Conservation (phyloP, 92 coral and sea anemone genomes). For the Porites cylindrica region DNA sequence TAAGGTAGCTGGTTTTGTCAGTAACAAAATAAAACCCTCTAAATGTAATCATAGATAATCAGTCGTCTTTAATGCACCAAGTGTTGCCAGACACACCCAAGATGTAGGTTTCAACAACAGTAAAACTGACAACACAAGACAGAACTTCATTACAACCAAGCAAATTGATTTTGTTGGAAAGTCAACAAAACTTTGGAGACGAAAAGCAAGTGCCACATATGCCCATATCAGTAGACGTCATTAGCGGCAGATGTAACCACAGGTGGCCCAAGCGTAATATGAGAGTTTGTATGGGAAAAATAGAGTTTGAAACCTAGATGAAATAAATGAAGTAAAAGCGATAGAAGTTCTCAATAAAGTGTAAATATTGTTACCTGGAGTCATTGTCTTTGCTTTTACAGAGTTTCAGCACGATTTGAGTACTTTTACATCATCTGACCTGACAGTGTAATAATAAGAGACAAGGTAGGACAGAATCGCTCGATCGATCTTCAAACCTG, state of each 20-base stretch:
- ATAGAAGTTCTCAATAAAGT: no score
- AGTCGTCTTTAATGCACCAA: constrained; percentile 49
- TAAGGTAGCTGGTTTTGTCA: constrained; percentile 39
- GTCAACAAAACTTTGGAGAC: constrained; percentile 34
- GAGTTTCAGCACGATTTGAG: no score
- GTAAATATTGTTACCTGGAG: no score
- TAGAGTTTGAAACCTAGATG: no score
- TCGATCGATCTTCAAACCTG: no score
- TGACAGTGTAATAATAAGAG: no score
- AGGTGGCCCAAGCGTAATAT: no score
- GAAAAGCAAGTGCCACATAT: constrained; percentile 23
- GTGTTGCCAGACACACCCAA: constrained; percentile 6
- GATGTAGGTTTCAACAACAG: neutral
- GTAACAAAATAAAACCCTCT: constrained; percentile 23
- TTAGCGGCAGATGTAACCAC: constrained; percentile 7
- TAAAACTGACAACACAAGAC: constrained; percentile 18
- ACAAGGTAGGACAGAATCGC: no score
- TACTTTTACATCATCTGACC: no score
- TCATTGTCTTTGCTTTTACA: no score
- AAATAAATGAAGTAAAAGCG: no score
- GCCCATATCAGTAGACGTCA: constrained; percentile 33
- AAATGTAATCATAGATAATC: constrained; percentile 32
- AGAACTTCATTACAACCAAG: constrained; percentile 21
- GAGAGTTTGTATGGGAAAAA: no score
- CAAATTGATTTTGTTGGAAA: constrained; percentile 33